Percentiles rank a stretch among this genome's conserved stretches.
Evolutionary conservation across 2,113 vertebrate genomes (phyloP).

Genomic region (Leiothrix lutea): DNA sequence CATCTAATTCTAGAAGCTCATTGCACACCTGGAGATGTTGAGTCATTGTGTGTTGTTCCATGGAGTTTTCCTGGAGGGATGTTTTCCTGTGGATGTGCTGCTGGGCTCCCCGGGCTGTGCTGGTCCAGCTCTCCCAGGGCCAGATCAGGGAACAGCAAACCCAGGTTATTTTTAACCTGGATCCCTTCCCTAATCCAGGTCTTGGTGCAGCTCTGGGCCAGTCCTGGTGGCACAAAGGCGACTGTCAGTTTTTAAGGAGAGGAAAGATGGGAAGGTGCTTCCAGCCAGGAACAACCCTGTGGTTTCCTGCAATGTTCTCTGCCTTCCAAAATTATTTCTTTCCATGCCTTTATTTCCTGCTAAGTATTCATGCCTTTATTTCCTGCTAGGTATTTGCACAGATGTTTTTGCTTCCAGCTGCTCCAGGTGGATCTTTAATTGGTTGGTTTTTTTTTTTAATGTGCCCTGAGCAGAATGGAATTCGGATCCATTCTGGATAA

Average conservation of each 20-base stretch:
- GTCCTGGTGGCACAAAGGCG: background rate
- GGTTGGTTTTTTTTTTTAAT: too few species aligned
- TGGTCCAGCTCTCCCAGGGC: background rate
- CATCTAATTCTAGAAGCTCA: background rate
- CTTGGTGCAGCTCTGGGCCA: background rate
- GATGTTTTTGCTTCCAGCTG: background rate
- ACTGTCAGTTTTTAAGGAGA: background rate
- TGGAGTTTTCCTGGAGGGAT: background rate
- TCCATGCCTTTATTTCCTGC: constrained; percentile 3
- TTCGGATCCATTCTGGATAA: rapidly evolving
- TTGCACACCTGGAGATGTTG: background rate
- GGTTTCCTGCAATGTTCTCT: background rate
- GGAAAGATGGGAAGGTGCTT: background rate
- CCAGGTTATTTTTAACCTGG: background rate
- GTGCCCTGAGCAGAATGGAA: background rate
- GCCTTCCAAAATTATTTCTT: background rate
- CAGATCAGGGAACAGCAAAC: background rate
- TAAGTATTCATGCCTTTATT: background rate
- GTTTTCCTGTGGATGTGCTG: background rate
- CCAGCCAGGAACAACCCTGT: background rate
- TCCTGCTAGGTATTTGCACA: constrained; percentile 14
- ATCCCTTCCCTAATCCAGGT: background rate
- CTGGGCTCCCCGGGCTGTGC: background rate
- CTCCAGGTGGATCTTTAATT: background rate
- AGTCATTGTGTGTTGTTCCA: rapidly evolving